Base-by-base conservation (phyloP, 2,797 vertebrate species). In the Typhlichthys subterraneus region DNA sequence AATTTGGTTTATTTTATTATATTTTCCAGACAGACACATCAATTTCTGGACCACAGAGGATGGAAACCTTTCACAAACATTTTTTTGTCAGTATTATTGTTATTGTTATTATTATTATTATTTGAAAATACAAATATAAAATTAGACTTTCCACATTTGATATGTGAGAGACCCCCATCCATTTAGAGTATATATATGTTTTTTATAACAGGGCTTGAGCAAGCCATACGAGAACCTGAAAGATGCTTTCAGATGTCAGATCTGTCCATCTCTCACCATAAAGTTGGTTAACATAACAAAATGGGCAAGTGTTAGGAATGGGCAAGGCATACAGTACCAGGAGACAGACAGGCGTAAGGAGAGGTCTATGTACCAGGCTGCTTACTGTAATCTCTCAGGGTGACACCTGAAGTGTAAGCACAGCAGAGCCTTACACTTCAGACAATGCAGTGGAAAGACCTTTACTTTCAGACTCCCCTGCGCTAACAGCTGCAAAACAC, bases 91-190 rank as follows among this genome's bases (percentile, higher is more conserved):
- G 38, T 53, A 53, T 12, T 48, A 48, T 48, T 48, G 12, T 48
- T 87, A 83, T 90, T 86, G 87, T 88, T 87, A 86, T 89, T 63
- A 67, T 63, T 71, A 59, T 73, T 88, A 90, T 91, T 89, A 90
- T 97, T 97, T 97, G 96, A 98, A 98, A 97, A 97, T 97, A 98
- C 96, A 97, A 98, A 98, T 98, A 98, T 98, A 97, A 97, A 98
- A 97, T 96, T 98, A 96, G 96, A 96, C 94, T 98, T 96, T 98
- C 95, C 96, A 97, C 95, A 96, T 97, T 94, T 96, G 95, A 94
- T 95, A 96, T 96, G 94, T 96, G 95, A 98, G 95, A 97, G 94
- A 95, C 94, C 94, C 94, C 94, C 95, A 95, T 95, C 95, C 95
- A 95, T 84, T 85, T 89, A 85, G 83, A 86, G 84, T 84, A 45